Base-by-base conservation (phyloP, 2,888 invertebrate species). In the Himalopsyche kuldschensis region DNA sequence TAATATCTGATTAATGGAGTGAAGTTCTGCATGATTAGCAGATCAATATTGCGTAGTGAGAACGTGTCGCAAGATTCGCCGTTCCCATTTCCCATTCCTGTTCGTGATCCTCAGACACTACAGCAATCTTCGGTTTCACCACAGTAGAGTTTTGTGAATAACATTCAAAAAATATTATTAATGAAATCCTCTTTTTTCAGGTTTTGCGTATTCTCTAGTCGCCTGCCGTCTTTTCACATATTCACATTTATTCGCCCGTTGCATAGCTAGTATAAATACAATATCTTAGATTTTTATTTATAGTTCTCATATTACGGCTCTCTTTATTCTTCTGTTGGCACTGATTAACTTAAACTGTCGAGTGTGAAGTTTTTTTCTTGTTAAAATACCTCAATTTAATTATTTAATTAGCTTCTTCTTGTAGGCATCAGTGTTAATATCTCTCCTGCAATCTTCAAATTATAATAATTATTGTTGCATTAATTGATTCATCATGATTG, bases 21-120 rank as follows among this genome's bases (percentile, higher is more conserved):
- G 82, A 78, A 82, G 83, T 86, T 84, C 86, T 81, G 86, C 86
- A 86, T 86, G 86, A 80, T 78, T 85, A 86, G 86, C 85, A 84
- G 86, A 85, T 84, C 84, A 80, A 83, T 84, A 69, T 69, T 84
- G 81, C 76, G 82, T 84, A 82, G 85, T 82, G 47, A 80, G 69
- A 81, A 20, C 78, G 75, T 77, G 55, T 46, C 41, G 75, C 75
- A 75, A 48, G 79, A 76, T 82, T 77, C 78, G 46, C 10, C 47
- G 11, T 31, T 48, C 78, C 41, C 78, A 55, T 84, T 35, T 77
- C 41, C 48, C 35, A 83, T 80, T 76, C 78, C 35, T 75, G 46
- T 84, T 41, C 63, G 77, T 47, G 75, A 63, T 75, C 79, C 47
- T 27, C 32, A 82, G 85, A 82, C 85, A 85, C 85, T 85, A 85